These are phyloP conservation scores for Picus viridis DNA, from an alignment of 2,797 vertebrate genomes.

Conservation along the genomic window DNA sequence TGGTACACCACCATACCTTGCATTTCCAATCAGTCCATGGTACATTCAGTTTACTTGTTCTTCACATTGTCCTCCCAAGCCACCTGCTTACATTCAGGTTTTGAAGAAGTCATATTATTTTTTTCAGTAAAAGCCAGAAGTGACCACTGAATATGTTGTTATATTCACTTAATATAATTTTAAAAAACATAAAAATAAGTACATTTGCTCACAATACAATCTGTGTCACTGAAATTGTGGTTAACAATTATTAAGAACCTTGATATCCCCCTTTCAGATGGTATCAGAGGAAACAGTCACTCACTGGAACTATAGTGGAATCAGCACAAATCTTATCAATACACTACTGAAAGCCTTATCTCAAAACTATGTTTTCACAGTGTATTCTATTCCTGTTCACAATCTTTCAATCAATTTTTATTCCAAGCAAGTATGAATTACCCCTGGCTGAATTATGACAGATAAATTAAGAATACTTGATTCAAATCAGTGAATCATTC, in stretches of 20 bases:
- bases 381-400: neutral
- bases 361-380: neutral
- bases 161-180: neutral
- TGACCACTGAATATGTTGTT: neutral
- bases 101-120: neutral
- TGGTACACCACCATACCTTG: neutral
- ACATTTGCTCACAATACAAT: rapidly evolving
- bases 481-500: slow-evolving; percentile 11
- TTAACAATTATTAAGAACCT: neutral
- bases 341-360: neutral
- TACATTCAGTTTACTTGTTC: neutral
- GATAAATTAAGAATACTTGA: slow-evolving; percentile 39
- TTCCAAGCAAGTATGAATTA: slow-evolving; percentile 31
- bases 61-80: neutral
- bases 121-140: neutral
- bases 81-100: neutral
- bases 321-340: neutral
- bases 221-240: neutral
- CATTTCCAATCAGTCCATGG: neutral
- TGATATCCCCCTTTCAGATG: neutral
- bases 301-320: rapidly evolving
- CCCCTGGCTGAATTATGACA: slow-evolving; percentile 18
- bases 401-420: slow-evolving; percentile 1
- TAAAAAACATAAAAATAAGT: neutral
- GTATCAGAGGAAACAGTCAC: neutral